phyloP scores from a whole-genome alignment of 1,140 invertebrate genomes.

The Drosophila ficusphila region DNA sequence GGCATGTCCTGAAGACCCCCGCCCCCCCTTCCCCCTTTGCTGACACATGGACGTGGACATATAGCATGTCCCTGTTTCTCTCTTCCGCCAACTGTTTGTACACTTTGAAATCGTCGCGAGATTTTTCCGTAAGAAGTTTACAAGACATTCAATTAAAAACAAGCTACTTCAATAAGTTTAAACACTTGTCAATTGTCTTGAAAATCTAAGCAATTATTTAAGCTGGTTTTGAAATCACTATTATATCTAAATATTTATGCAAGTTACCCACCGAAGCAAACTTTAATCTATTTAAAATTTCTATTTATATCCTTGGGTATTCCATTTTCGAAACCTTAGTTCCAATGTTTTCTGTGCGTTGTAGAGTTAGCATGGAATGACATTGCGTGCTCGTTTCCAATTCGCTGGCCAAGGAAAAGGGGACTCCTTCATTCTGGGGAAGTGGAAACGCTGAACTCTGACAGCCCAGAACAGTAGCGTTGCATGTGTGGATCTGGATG shows the following conservation, averaged over 20 bases:
- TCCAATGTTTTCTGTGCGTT: constrained; percentile 17
- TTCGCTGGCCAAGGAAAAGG: constrained; percentile 24
- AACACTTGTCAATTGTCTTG: no score
- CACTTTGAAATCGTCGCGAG: background rate
- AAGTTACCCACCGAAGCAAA: no score
- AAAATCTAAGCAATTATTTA: no score
- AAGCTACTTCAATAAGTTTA: no score
- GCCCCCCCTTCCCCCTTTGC: background rate
- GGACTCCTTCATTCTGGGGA: background rate
- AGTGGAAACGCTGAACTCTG: constrained; percentile 15
- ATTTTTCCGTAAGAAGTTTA: no score
- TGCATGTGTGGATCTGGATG: constrained; percentile 52
- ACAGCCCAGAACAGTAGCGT: constrained; percentile 58
- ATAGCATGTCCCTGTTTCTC: constrained; percentile 22
- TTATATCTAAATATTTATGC: no score
- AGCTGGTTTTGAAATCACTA: no score
- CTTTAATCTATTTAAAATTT: no score
- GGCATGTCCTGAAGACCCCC: constrained; percentile 29
- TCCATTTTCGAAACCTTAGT: background rate
- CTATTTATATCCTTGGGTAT: no score
- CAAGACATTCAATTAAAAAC: no score
- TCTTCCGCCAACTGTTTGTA: constrained; percentile 7
- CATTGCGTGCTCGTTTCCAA: constrained; percentile 66
- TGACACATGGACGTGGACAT: constrained; percentile 30
- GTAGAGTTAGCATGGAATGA: constrained; percentile 67